phyloP scores from a whole-genome alignment of 2,113 vertebrate genomes.

The Sceloporus undulatus region DNA sequence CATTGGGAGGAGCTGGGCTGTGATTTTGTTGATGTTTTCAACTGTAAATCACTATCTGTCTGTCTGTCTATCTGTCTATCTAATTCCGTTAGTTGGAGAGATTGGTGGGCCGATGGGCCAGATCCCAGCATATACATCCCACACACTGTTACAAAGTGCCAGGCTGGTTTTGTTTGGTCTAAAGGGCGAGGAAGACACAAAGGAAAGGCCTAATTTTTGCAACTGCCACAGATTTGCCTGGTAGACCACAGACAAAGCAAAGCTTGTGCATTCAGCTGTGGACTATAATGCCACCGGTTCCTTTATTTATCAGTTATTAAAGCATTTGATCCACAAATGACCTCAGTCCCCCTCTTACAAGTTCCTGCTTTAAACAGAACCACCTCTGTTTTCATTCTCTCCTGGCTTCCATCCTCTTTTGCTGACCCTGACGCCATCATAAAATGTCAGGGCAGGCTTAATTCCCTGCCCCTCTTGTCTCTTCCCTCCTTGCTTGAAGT shows the following conservation, averaged over 20 bases:
- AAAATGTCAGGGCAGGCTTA: conserved; percentile 27
- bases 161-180: not conserved
- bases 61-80: too few species aligned
- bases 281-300: not conserved
- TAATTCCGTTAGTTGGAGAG: too few species aligned
- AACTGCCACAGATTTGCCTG: not conserved
- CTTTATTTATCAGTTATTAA: conserved; percentile 13
- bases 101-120: too few species aligned
- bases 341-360: not conserved
- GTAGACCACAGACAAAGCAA: not conserved
- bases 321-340: conserved; percentile 3
- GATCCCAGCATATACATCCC: not conserved
- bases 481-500: not conserved
- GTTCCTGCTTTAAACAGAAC: not conserved
- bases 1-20: too few species aligned
- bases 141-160: not conserved
- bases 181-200: not conserved
- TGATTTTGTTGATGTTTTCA: too few species aligned
- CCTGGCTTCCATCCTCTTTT: not conserved
- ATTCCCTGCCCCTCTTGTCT: not conserved
- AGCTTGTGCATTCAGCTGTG: not conserved
- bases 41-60: too few species aligned
- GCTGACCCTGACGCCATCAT: not conserved
- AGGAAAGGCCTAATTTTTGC: accelerated
- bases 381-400: not conserved